phyloP scores from a whole-genome alignment of 23 tunicate genomes.

The Trididemnum miniatum region DNA sequence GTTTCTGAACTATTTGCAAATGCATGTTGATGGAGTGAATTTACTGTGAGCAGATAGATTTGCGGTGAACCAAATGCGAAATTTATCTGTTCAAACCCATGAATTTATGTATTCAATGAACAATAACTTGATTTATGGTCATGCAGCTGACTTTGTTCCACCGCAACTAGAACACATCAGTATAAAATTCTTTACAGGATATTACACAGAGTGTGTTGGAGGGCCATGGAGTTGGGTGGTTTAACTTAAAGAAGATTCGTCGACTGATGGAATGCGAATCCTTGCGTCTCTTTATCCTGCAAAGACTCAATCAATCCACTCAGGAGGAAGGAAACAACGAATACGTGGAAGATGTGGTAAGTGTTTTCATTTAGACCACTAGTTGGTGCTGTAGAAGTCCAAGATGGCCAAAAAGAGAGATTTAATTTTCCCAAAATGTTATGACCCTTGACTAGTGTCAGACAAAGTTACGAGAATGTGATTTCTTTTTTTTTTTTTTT shows the following conservation, averaged over 20 bases:
- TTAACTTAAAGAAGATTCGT: slow-evolving; percentile 77
- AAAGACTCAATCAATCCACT: slow-evolving; percentile 89
- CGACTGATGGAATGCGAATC: slow-evolving; percentile 96
- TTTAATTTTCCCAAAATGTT: not conserved
- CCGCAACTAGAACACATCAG: too few species aligned
- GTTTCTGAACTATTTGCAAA: too few species aligned
- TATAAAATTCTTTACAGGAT: slow-evolving; percentile 63
- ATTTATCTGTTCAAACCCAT: too few species aligned
- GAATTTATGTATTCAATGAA: too few species aligned
- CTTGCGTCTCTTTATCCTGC: slow-evolving; percentile 78
- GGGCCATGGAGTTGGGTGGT: slow-evolving; percentile 96
- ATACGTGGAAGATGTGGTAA: slow-evolving; percentile 87
- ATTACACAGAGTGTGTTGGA: slow-evolving; percentile 78
- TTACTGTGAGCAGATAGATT: too few species aligned
- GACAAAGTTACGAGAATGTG: not conserved
- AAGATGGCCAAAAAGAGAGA: not conserved
- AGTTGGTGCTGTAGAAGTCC: not conserved
- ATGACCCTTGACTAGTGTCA: not conserved
- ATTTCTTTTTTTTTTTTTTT: too few species aligned
- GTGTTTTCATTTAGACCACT: too few species aligned
- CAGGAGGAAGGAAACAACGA: slow-evolving; percentile 93
- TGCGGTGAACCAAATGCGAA: too few species aligned
- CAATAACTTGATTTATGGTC: too few species aligned
- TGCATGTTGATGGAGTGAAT: too few species aligned
- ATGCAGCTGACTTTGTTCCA: too few species aligned